Evolutionary conservation across 1,140 invertebrate species (phyloP).

Genomic region (Elymnias hypermnestra): DNA sequence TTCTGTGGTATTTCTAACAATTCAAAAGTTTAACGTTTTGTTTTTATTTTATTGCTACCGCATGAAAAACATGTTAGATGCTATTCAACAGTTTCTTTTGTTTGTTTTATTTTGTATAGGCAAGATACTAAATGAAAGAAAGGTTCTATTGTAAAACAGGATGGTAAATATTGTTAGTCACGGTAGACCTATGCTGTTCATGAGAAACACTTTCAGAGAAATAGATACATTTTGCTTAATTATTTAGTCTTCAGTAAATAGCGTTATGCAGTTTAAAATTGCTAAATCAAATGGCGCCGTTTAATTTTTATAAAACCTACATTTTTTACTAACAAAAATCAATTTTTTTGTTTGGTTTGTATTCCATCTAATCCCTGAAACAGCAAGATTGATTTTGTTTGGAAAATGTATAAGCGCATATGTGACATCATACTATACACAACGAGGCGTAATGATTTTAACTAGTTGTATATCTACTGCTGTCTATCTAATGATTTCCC

Average conservation of each 20-base stretch:
- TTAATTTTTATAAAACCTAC: too few species aligned
- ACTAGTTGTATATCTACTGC: too few species aligned
- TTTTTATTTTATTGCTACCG: slow-evolving; percentile 25
- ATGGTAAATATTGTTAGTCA: background rate
- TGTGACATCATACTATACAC: too few species aligned
- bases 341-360: too few species aligned
- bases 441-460: too few species aligned
- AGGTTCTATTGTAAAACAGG: background rate
- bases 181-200: background rate
- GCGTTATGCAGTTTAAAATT: too few species aligned
- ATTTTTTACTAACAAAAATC: too few species aligned
- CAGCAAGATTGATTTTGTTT: too few species aligned
- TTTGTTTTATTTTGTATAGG: background rate
- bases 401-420: too few species aligned
- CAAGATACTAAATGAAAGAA: background rate
- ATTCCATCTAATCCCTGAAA: too few species aligned
- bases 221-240: background rate
- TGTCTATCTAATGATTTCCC: too few species aligned
- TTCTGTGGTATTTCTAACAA: slow-evolving; percentile 20
- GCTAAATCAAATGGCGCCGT: too few species aligned
- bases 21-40: slow-evolving; percentile 24
- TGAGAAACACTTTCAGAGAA: background rate
- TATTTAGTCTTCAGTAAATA: background rate
- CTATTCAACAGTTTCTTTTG: background rate
- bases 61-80: slow-evolving; percentile 1